Percentiles rank a stretch among this genome's conserved stretches.
phyloP scores from a whole-genome alignment of 2,888 invertebrate genomes.

The Drosophila tanythrix region DNA sequence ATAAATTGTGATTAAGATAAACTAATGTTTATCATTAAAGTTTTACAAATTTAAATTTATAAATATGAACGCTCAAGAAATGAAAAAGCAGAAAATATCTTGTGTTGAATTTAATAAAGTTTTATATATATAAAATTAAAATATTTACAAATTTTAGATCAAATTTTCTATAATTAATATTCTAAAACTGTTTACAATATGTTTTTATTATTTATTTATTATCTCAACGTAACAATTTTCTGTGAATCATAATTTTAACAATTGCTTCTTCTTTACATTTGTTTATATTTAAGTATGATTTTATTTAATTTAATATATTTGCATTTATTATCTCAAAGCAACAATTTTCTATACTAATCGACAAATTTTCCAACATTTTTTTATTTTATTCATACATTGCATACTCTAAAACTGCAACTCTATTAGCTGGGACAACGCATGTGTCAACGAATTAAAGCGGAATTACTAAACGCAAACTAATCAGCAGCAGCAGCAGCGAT shows the following conservation, averaged over 20 bases:
- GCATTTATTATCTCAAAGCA: not conserved
- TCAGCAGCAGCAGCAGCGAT: slow-evolving; percentile 30
- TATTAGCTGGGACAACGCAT: not conserved
- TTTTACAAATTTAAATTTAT: not conserved
- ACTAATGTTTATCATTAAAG: too few relatives aligned
- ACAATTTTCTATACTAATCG: too few relatives aligned
- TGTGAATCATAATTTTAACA: not conserved
- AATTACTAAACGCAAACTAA: slow-evolving; percentile 18
- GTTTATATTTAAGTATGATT: too few relatives aligned
- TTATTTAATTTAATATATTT: not conserved
- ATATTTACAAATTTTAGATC: too few relatives aligned
- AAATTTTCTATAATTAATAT: too few relatives aligned
- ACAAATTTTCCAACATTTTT: too few relatives aligned
- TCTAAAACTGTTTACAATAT: not conserved
- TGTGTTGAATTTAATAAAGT: too few relatives aligned
- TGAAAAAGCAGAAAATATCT: too few relatives aligned
- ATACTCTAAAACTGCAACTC: too few relatives aligned
- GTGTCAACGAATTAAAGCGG: not conserved
- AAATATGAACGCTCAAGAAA: too few relatives aligned
- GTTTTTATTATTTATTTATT: not conserved
- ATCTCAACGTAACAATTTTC: not conserved
- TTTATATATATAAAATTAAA: too few relatives aligned
- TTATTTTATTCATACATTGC: too few relatives aligned
- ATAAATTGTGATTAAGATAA: not conserved
- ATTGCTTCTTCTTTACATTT: not conserved